These are phyloP conservation scores for Macroglossus sobrinus DNA, from an alignment of 2,113 vertebrate genomes.

Conservation along the genomic window DNA sequence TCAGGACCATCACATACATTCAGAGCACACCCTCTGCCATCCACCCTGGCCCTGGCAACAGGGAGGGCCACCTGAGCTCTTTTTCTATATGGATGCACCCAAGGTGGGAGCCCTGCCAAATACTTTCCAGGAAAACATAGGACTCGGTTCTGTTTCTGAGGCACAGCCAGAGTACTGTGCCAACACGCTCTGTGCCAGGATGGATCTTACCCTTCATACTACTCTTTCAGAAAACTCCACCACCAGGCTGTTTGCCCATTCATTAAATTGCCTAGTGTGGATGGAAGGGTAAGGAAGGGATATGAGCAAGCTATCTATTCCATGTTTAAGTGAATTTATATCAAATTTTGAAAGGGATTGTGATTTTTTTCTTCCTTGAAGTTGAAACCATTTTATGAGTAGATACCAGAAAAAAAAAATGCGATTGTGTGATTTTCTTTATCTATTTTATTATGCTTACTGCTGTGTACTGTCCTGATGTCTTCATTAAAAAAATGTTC, in stretches of 20 bases:
- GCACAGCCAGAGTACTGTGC: constrained; percentile 56
- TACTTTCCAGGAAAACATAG: constrained; percentile 69
- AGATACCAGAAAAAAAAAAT: constrained; percentile 32
- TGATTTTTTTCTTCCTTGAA: background rate
- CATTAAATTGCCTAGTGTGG: constrained; percentile 54
- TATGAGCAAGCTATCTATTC: constrained; percentile 52
- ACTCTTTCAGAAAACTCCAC: constrained; percentile 50
- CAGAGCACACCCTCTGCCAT: background rate
- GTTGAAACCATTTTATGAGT: constrained; percentile 9
- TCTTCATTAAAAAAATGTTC: constrained; percentile 31
- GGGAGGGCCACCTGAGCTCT: background rate
- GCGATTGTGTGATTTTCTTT: constrained; percentile 37
- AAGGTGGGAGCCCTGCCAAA: constrained; percentile 24
- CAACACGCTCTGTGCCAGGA: constrained; percentile 42
- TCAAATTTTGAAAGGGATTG: constrained; percentile 48
- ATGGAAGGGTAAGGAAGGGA: background rate
- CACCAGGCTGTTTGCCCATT: constrained; percentile 60
- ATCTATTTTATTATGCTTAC: constrained; percentile 50
- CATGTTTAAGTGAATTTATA: constrained; percentile 54
- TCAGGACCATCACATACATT: background rate
- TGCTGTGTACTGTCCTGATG: constrained; percentile 33
- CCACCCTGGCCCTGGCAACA: background rate
- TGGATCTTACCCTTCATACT: constrained; percentile 5
- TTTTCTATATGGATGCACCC: background rate
- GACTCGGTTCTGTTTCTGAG: constrained; percentile 55